A percentile compares a stretch with the other conserved stretches of the same genome.
phyloP scores from a whole-genome alignment of 2,888 invertebrate species.

The Heliconius sara region DNA sequence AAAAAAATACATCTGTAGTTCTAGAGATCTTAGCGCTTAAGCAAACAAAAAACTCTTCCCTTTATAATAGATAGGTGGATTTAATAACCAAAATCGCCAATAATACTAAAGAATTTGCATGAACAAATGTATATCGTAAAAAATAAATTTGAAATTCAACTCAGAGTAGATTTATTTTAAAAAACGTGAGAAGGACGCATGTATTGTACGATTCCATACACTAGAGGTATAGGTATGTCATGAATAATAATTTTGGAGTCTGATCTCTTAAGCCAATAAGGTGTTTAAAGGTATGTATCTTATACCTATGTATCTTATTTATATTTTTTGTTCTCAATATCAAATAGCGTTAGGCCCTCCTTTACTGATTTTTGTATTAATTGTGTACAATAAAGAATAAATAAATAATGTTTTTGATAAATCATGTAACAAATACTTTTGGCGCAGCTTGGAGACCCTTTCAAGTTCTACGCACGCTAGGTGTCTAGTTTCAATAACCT shows the following conservation, averaged over 20 bases:
- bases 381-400: too few relatives aligned
- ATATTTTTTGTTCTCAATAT: too few relatives aligned
- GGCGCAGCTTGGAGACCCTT: too few relatives aligned
- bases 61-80: too few relatives aligned
- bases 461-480: not conserved
- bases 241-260: slow-evolving; percentile 19
- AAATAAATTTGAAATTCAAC: slow-evolving; percentile 16
- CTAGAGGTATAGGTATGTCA: not conserved
- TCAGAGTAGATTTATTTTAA: slow-evolving; percentile 13
- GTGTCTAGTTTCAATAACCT: not conserved
- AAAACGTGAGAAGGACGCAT: not conserved
- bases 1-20: too few relatives aligned
- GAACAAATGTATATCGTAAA: not conserved
- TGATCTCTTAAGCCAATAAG: slow-evolving; percentile 6
- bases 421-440: too few relatives aligned
- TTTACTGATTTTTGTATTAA: too few relatives aligned
- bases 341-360: too few relatives aligned
- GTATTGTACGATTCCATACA: not conserved
- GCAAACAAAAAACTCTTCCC: too few relatives aligned
- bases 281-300: not conserved
- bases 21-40: too few relatives aligned
- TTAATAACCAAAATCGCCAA: not conserved
- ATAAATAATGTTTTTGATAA: too few relatives aligned
- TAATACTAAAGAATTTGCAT: not conserved
- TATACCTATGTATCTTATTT: too few relatives aligned